These are phyloP conservation scores for Brevimyrus niger DNA, from an alignment of 2,113 vertebrate species.

Conservation along the genomic window DNA sequence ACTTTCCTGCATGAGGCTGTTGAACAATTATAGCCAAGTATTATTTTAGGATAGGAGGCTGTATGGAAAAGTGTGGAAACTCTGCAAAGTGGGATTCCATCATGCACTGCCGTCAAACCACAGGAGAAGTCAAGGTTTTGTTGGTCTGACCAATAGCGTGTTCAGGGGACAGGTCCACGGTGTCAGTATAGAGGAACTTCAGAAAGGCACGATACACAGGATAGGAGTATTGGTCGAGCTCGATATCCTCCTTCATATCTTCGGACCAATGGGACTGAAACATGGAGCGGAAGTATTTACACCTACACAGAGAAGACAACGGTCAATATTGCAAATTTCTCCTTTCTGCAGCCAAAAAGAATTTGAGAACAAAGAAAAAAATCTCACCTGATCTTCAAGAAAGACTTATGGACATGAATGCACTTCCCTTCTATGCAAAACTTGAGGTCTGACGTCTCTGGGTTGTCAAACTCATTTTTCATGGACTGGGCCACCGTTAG, in stretches of 20 bases:
- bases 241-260: conserved; percentile 91
- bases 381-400: conserved; percentile 90
- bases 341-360: not conserved
- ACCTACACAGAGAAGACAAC: conserved; percentile 56
- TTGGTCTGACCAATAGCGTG: conserved; percentile 82
- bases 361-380: not conserved
- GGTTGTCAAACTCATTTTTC: conserved; percentile 94
- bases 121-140: not conserved
- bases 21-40: not conserved
- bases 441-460: conserved; percentile 91
- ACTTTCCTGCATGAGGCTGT: not conserved
- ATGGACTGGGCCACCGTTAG: conserved; percentile 89
- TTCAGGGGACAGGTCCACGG: conserved; percentile 83
- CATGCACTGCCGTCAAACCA: not conserved
- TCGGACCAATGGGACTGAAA: conserved; percentile 98
- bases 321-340: not conserved
- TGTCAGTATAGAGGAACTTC: conserved; percentile 92
- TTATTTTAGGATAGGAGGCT: not conserved
- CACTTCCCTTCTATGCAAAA: conserved; percentile 90
- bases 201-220: conserved; percentile 93
- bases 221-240: conserved; percentile 93
- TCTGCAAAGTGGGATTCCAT: not conserved
- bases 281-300: conserved; percentile 96
- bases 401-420: conserved; percentile 91
- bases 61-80: not conserved